phyloP scores from a whole-genome alignment of 2,888 invertebrate genomes.

The Limnephilus lunatus region DNA sequence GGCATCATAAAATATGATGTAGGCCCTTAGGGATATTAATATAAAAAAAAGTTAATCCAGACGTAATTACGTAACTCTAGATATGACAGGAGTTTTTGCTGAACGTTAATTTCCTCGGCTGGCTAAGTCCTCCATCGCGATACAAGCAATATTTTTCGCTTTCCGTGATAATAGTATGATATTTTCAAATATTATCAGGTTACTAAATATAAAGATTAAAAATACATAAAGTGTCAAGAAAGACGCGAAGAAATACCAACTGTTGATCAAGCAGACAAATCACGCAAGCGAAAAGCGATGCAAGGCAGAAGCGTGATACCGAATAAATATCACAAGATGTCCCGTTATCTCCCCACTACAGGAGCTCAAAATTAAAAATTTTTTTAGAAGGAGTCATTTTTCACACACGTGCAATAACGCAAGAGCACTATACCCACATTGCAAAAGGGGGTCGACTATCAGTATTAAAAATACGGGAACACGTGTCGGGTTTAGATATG shows the following conservation, averaged over 20 bases:
- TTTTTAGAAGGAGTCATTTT: neutral
- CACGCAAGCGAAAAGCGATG: neutral
- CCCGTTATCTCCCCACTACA: neutral
- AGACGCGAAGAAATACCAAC: neutral
- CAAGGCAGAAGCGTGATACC: constrained; percentile 4
- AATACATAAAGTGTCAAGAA: neutral
- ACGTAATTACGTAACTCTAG: too few relatives aligned
- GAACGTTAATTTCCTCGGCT: too few relatives aligned
- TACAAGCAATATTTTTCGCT: too few relatives aligned
- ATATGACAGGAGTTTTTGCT: too few relatives aligned
- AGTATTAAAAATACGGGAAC: neutral
- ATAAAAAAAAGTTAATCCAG: too few relatives aligned
- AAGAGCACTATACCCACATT: neutral
- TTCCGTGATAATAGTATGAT: too few relatives aligned
- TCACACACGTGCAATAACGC: neutral
- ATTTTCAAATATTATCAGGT: too few relatives aligned
- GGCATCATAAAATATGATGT: too few relatives aligned
- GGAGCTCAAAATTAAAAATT: neutral
- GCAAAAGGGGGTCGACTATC: neutral
- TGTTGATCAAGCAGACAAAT: neutral
- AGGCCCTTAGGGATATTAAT: too few relatives aligned
- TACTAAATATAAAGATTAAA: too few relatives aligned
- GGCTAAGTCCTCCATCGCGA: too few relatives aligned
- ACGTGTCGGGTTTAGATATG: neutral
- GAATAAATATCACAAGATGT: neutral